Conservation (phyloP, 2,888 invertebrate genomes). For the Leptogaster cylindrica region DNA sequence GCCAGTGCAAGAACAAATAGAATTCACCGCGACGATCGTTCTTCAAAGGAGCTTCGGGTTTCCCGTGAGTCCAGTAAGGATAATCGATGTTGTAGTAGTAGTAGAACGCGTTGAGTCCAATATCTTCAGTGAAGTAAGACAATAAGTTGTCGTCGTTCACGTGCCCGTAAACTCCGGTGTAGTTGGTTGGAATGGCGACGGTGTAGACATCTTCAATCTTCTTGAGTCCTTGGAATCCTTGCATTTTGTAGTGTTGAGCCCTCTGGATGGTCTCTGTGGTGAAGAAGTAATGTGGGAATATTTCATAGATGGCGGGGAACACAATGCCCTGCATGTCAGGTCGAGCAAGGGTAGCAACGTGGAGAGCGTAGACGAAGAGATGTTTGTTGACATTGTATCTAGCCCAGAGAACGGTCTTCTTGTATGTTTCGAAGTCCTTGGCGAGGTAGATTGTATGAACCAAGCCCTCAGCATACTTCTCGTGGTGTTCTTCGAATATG, state of each 20-base stretch:
- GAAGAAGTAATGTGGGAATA: slow-evolving; percentile 70
- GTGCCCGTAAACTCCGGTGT: slow-evolving; percentile 68
- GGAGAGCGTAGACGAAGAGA: slow-evolving; percentile 69
- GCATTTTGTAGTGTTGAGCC: slow-evolving; percentile 64
- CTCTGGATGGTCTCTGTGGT: slow-evolving; percentile 66
- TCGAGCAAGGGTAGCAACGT: slow-evolving; percentile 68
- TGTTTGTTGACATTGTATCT: slow-evolving; percentile 70
- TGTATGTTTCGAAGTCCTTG: slow-evolving; percentile 77
- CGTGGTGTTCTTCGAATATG: slow-evolving; percentile 54
- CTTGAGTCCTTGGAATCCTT: slow-evolving; percentile 65
- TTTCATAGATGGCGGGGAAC: slow-evolving; percentile 73
- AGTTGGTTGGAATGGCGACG: slow-evolving; percentile 71
- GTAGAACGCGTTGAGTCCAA: slow-evolving; percentile 76
- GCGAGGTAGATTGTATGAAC: slow-evolving; percentile 72
- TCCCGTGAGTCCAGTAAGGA: slow-evolving; percentile 73
- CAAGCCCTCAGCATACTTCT: slow-evolving; percentile 67
- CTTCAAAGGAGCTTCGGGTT: slow-evolving; percentile 54
- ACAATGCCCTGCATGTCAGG: slow-evolving; percentile 66
- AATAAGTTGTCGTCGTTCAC: slow-evolving; percentile 68
- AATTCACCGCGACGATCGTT: slow-evolving; percentile 61
- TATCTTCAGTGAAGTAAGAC: slow-evolving; percentile 77
- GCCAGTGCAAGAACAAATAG: slow-evolving; percentile 63
- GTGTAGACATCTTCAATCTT: slow-evolving; percentile 64
- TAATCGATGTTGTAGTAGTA: slow-evolving; percentile 72
- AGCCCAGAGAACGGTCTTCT: slow-evolving; percentile 73